These are phyloP conservation scores for Magallana gigas DNA, from an alignment of 1,140 invertebrate genomes.

Conservation along the genomic window DNA sequence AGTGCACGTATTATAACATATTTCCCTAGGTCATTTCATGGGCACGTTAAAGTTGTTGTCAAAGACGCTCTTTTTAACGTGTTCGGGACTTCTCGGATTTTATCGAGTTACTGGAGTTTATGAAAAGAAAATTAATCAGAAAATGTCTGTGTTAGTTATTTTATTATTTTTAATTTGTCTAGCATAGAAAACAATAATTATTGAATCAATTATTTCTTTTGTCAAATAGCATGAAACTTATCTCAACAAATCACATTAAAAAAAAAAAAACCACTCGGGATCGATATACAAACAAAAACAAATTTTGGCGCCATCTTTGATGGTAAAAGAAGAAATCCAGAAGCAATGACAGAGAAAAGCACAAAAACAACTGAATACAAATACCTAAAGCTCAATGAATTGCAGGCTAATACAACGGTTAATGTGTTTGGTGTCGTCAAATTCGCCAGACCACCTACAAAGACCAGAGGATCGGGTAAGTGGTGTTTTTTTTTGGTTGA, in stretches of 20 bases:
- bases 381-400: conserved; percentile 29
- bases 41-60: conserved; percentile 18
- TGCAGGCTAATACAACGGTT: conserved; percentile 42
- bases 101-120: not conserved
- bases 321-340: no score
- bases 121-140: not conserved
- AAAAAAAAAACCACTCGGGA: no score
- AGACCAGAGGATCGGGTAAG: conserved; percentile 41
- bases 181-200: not conserved
- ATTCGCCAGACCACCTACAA: conserved; percentile 58
- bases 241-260: no score
- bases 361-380: conserved; percentile 34
- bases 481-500: not conserved
- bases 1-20: not conserved
- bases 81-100: not conserved
- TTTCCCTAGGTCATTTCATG: conserved; percentile 17
- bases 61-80: conserved; percentile 13
- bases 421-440: conserved; percentile 63
- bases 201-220: no score
- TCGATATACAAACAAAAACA: no score
- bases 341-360: not conserved
- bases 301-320: no score
- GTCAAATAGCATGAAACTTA: no score
- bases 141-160: not conserved
- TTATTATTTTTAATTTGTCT: not conserved